Conservation (phyloP, 1,140 invertebrate species). For the Bombus picipes region DNA sequence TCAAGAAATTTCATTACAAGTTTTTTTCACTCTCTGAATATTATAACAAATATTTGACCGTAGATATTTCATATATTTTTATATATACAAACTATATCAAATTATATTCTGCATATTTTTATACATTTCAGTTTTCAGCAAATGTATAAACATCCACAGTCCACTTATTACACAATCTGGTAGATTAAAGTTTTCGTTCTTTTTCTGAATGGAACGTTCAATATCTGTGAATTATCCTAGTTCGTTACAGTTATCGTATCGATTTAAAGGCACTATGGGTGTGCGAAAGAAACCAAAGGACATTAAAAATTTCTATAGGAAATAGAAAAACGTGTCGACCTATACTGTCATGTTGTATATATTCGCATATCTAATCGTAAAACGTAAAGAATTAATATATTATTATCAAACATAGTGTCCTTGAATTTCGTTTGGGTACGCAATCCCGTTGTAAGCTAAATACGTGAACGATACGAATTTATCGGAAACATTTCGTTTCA, state of each 20-base stretch:
- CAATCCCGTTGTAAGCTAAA: not conserved
- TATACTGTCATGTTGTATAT: slow-evolving; percentile 27
- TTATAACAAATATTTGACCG: no score
- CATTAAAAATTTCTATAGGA: slow-evolving; percentile 9
- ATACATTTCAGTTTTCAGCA: no score
- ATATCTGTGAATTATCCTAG: not conserved
- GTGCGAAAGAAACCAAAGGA: not conserved
- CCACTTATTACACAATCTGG: no score
- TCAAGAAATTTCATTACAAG: no score
- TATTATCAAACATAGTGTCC: not conserved
- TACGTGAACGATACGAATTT: not conserved
- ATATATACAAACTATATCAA: no score
- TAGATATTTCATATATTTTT: no score
- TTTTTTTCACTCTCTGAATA: no score
- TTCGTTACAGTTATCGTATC: not conserved
- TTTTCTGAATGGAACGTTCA: not conserved
- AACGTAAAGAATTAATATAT: not conserved
- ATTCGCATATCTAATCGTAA: not conserved
- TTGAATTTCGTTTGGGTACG: not conserved
- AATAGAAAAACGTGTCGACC: not conserved
- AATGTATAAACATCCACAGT: no score
- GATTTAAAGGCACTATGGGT: not conserved
- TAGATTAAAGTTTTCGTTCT: no score
- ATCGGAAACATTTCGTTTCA: not conserved
- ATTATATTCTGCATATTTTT: no score